Evolutionary conservation across 2,113 vertebrate genomes (phyloP), one percentile per base, ranked within the genome.

Genomic region (Chionodraco myersi): DNA sequence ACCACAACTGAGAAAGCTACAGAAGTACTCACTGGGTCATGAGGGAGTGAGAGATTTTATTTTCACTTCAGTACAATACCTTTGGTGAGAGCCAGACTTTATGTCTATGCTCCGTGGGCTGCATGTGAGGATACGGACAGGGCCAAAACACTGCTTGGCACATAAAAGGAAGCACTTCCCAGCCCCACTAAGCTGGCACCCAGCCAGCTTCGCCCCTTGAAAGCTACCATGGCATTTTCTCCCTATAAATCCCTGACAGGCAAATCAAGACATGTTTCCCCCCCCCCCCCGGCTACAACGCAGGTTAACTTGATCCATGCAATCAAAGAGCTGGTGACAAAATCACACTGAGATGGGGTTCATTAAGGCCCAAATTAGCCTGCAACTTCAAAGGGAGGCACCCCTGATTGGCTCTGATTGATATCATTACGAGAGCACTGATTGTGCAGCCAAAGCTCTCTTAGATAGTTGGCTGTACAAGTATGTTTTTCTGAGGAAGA

Each of bases 281-380:
- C 77, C 36, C 30, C 30, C 56, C 70, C 36, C 83, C 80, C 60
- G 21, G 89, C 51, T 72, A 82, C 80, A 82, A 74, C 14, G 58
- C 86, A 78, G 81, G 85, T 91, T 88, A 86, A 87, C 82, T 72
- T 76, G 79, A 92, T 91, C 86, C 82, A 78, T 86, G 90, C 90
- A 88, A 91, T 92, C 92, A 90, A n/a, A n/a, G 85, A 49, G 63
- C 78, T 70, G 81, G 81, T 30, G 57, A 82, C 67, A 77, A 86
- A 86, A 90, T 85, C 73, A 54, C 47, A 77, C 69, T 18, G 69
- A 85, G 79, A 87, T 57, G 80, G 57, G 64, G 81, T 86, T 91
- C 77, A 83, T 89, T 83, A 87, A 80, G 53, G 73, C 51, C 18
- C 30, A 78, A 89, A 90, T 92, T 90, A 89, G 86, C 47, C 86